Evolutionary conservation across 2,113 vertebrate genomes (phyloP), one percentile per base, ranked within the genome.

Genomic region (Galbula dea): DNA sequence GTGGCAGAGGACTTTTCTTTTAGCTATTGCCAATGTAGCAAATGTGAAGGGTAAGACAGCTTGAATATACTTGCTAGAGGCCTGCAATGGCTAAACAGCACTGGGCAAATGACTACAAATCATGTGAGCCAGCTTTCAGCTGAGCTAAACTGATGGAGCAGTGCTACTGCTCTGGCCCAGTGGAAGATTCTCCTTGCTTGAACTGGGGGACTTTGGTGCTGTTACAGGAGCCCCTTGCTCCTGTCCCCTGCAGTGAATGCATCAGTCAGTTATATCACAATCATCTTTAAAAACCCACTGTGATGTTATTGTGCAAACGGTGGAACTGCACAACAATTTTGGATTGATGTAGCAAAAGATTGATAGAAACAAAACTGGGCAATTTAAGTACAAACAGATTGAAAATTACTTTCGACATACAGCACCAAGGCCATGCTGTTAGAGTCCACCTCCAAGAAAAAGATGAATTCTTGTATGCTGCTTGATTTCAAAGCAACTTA

Each of bases 31-130:
- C 69, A 29, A 3, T 3, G 10, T 15, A 88, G 62, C 39, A 68
- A 30, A 12, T 0, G 1, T 36, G 41, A 23, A 21, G 10, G 27
- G 17, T 32, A 12, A 71, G 9, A 20, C 13, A 59, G 73, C 27
- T 68, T 69, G 45, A 54, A 59, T 30, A 9, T 32, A 48, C 32
- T 37, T 49, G 41, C 26, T n/a, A 30, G 55, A 74, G 69, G 32
- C 45, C 43, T 84, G 39, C 39, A 72, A 23, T 19, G 51, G 76
- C 36, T 65, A 30, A 49, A 55, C 4, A 75, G 58, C 34, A 10
- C 32, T 11, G 48, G 51, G 26, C 24, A 76, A 45, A 17, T 6
- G 29, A 30, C 62, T 5, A 1, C 4, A 81, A 88, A 68, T 49
- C 0, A 2, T 9, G 10, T 15, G 30, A n/a, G 36, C 23, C 41